phyloP scores from a whole-genome alignment of 2,888 invertebrate species.

The Diarsia rubi region DNA sequence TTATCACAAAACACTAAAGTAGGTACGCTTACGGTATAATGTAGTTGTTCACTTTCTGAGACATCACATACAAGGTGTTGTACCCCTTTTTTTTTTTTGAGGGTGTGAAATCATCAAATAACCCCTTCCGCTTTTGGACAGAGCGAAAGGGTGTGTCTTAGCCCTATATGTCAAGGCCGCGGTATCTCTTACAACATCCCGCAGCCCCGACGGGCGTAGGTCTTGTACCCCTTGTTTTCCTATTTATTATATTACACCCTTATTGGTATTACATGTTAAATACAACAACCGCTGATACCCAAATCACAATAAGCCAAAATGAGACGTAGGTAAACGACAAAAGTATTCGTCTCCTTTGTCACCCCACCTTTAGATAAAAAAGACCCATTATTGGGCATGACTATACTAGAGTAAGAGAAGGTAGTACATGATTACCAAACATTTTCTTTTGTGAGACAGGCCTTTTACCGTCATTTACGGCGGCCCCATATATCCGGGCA shows the following conservation, averaged over 20 bases:
- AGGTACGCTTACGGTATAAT: background rate
- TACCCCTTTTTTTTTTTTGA: no score
- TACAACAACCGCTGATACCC: background rate
- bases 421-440: conserved; percentile 17
- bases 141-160: no score
- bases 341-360: conserved; percentile 9
- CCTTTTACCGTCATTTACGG: conserved; percentile 44
- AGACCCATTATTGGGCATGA: background rate
- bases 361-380: conserved; percentile 4
- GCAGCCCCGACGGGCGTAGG: no score
- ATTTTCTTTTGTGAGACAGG: conserved; percentile 29
- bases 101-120: no score
- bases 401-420: background rate
- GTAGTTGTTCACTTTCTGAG: background rate
- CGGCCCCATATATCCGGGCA: conserved; percentile 31
- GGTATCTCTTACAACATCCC: no score
- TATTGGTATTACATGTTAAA: background rate
- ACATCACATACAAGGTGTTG: no score
- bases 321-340: background rate
- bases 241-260: background rate
- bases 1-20: conserved; percentile 1
- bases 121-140: no score
- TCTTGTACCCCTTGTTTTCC: no score
- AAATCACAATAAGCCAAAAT: background rate
- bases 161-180: no score